A percentile compares a stretch with the other conserved stretches of the same genome.
Conservation (phyloP, 2,888 invertebrate species). For the Netelia melanura region DNA sequence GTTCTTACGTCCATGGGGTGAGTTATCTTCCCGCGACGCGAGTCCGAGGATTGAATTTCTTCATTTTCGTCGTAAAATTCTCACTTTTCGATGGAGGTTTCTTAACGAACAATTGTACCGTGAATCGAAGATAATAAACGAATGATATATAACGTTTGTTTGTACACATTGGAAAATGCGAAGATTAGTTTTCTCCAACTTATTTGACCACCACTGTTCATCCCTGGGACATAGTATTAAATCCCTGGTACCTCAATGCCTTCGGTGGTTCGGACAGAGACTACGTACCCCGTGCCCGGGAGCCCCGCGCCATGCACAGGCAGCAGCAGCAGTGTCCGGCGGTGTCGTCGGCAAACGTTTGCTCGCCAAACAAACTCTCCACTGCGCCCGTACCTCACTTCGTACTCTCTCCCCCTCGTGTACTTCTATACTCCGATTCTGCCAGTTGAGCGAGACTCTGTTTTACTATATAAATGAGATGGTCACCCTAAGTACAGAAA, state of each 20-base stretch:
- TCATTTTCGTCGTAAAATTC: neutral
- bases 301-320: conserved; percentile 76
- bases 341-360: conserved; percentile 85
- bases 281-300: conserved; percentile 75
- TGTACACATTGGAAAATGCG: conserved; percentile 6
- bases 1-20: conserved; percentile 56
- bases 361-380: conserved; percentile 84
- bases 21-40: conserved; percentile 15
- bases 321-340: conserved; percentile 83
- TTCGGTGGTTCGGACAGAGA: conserved; percentile 80
- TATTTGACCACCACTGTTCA: conserved; percentile 84
- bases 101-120: neutral
- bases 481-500: conserved; percentile 78
- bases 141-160: neutral
- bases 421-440: conserved; percentile 70
- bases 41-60: neutral
- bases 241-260: conserved; percentile 75
- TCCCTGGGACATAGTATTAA: conserved; percentile 83
- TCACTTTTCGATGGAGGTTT: neutral
- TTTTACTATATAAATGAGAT: conserved; percentile 82
- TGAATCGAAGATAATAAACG: too few relatives aligned
- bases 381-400: conserved; percentile 71
- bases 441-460: conserved; percentile 75
- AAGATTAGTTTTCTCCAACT: conserved; percentile 81
- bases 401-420: conserved; percentile 56